A percentile compares a stretch with the other conserved stretches of the same genome.
phyloP scores from a whole-genome alignment of 2,797 vertebrate species.

The Acestrorhynchus altus region DNA sequence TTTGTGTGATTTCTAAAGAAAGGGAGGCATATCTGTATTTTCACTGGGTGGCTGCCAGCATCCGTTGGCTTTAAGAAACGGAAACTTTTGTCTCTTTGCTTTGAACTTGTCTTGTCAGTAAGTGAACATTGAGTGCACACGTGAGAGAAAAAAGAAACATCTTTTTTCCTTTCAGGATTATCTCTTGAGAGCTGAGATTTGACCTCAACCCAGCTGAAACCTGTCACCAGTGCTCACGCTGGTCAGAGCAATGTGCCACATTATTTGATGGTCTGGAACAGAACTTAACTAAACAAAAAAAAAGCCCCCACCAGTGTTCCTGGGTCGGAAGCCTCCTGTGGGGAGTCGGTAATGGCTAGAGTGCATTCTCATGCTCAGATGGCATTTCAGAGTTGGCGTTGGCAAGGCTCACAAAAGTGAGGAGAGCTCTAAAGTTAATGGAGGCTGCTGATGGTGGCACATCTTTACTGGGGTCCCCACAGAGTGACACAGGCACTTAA shows the following conservation, averaged over 20 bases:
- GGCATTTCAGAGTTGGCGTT: constrained; percentile 62
- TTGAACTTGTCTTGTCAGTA: not conserved
- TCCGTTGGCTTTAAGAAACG: not conserved
- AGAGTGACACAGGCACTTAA: constrained; percentile 25
- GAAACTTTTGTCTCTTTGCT: not conserved
- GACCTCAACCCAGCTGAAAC: constrained; percentile 11
- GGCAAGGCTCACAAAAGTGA: constrained; percentile 35
- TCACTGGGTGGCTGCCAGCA: not conserved
- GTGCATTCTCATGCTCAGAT: constrained; percentile 64
- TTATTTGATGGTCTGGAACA: constrained; percentile 10
- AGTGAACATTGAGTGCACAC: not conserved
- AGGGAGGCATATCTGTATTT: not conserved
- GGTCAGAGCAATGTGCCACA: not conserved
- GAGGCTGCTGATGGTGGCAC: constrained; percentile 30
- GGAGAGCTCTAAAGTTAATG: constrained; percentile 40
- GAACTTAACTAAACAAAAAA: not conserved
- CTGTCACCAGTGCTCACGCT: not conserved
- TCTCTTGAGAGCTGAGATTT: not conserved
- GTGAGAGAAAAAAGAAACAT: not conserved
- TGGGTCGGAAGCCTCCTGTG: constrained; percentile 30
- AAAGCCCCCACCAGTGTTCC: not conserved
- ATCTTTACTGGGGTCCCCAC: constrained; percentile 12
- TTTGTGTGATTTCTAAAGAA: constrained; percentile 4
- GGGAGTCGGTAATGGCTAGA: constrained; percentile 35
- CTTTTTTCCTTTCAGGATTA: not conserved